Evolutionary conservation across 92 coral and sea anemone genomes (phyloP), one percentile per base, ranked within the genome.

Genomic region (Epizoanthus rinbou): DNA sequence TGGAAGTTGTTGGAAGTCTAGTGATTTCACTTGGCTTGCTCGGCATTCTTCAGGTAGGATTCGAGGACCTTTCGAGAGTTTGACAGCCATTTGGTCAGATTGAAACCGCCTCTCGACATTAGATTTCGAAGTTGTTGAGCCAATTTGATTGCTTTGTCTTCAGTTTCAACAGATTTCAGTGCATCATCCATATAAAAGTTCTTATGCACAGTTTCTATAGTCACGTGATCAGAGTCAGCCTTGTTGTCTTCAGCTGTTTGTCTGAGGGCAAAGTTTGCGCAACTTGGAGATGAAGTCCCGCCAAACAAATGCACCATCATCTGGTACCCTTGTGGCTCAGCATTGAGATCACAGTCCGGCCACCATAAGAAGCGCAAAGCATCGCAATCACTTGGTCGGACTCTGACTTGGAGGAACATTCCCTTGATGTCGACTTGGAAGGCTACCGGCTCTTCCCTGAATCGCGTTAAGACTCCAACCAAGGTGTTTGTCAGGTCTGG

Each of bases 171-270:
- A 23, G 90, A 82, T 72, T 82, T 81, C 22, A 87, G 75, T 10
- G 83, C 82, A 54, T 81, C 90, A 57, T 87, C 87, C 43, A 87
- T 86, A 52, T 87, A 87, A 53, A 87, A 87, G 47, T 87, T 86
- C 0, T 81, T 52, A 14, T 73, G 58, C 16, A 80, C 86, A 3
- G 82, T 80, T 25, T 80, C 85, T 35, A 73, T 80, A 64, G 80
- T 73, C 19, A 35, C 31, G 28, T 58, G 72, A 22, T 68, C 67
- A 24, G 82, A 87, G 8, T 87, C 82, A 47, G 69, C 83, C 9
- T 81, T 63, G 78, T 64, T 87, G 47, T 87, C 86, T 75, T 64
- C 63, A 3, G 90, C 84, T 4, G 90, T 87, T 50, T 67, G 76
- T 67, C 66, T 64, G 56, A 82, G 50, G 3, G 90, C 87, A 64